Evolutionary conservation across 2,797 vertebrate species (phyloP).

Genomic region (Lithobates pipiens): DNA sequence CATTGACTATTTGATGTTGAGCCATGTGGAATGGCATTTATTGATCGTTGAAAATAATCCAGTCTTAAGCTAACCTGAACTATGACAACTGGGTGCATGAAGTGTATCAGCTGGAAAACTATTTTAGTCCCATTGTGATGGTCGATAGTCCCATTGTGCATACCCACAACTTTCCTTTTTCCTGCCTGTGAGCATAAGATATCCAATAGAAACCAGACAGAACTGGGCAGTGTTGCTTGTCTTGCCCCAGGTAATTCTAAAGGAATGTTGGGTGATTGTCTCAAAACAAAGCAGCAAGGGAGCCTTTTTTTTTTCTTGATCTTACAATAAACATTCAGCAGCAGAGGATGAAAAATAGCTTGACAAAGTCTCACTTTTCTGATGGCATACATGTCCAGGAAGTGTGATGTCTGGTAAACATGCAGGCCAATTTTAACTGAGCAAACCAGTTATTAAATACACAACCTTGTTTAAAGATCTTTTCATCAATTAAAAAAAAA

Average conservation of each 20-base stretch:
- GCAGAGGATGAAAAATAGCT: slow-evolving; percentile 19
- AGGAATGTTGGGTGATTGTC: slow-evolving; percentile 50
- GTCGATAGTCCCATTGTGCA: neutral
- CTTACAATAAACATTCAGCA: slow-evolving; percentile 47
- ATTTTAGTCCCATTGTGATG: too few species aligned
- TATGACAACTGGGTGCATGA: too few species aligned
- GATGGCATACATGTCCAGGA: slow-evolving; percentile 16
- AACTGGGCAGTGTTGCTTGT: slow-evolving; percentile 21
- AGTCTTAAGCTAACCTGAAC: too few species aligned
- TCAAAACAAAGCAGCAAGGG: slow-evolving; percentile 22
- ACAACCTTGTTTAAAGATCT: slow-evolving; percentile 13
- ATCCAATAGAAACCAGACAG: slow-evolving; percentile 49
- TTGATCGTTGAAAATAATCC: too few species aligned
- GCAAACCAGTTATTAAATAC: slow-evolving; percentile 43
- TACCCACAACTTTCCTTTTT: slow-evolving; percentile 7
- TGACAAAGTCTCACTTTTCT: slow-evolving; percentile 35
- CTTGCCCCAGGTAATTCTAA: neutral
- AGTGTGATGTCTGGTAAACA: neutral
- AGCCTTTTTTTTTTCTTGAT: slow-evolving; percentile 54
- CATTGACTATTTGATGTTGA: too few species aligned
- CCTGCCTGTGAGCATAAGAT: slow-evolving; percentile 12
- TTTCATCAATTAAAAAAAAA: slow-evolving; percentile 11
- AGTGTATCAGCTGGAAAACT: too few species aligned
- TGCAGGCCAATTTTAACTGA: neutral
- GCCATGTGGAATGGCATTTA: too few species aligned